Evolutionary conservation across 2,888 invertebrate genomes (phyloP).

Genomic region (Tetheella fluctuosa): DNA sequence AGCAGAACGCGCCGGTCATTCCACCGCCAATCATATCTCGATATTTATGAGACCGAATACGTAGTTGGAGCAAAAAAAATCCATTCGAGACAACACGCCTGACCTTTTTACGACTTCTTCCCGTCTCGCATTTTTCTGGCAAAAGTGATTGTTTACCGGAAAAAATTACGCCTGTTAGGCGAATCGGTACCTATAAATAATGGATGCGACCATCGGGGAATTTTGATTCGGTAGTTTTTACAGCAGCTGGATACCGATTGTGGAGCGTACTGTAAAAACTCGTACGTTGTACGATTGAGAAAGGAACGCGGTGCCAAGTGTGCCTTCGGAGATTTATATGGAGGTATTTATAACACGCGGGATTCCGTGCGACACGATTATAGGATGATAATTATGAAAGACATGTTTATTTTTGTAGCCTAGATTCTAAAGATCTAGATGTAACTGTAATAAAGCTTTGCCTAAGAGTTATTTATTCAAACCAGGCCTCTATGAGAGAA

Average conservation of each 20-base stretch:
- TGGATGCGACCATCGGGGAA: conserved; percentile 75
- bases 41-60: conserved; percentile 64
- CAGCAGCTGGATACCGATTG: conserved; percentile 60
- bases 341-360: conserved; percentile 46
- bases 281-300: conserved; percentile 63
- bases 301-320: conserved; percentile 71
- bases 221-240: conserved; percentile 82
- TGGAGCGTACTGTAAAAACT: conserved; percentile 62
- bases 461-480: too few species aligned
- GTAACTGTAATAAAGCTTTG: too few species aligned
- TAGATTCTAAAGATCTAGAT: background rate
- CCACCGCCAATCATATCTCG: conserved; percentile 71
- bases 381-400: background rate
- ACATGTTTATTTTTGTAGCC: background rate
- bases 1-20: conserved; percentile 44
- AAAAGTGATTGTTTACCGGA: conserved; percentile 84
- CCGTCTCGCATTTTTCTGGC: conserved; percentile 81
- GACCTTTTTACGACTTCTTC: conserved; percentile 78
- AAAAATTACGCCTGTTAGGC: conserved; percentile 83
- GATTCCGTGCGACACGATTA: conserved; percentile 17
- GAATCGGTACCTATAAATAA: conserved; percentile 78
- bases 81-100: conserved; percentile 53
- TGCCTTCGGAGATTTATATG: conserved; percentile 59
- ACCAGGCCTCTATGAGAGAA: too few species aligned
- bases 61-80: conserved; percentile 60